A percentile compares a stretch with the other conserved stretches of the same genome.
Conservation (phyloP, 2,113 vertebrate genomes). For the Sinosuthora webbiana region DNA sequence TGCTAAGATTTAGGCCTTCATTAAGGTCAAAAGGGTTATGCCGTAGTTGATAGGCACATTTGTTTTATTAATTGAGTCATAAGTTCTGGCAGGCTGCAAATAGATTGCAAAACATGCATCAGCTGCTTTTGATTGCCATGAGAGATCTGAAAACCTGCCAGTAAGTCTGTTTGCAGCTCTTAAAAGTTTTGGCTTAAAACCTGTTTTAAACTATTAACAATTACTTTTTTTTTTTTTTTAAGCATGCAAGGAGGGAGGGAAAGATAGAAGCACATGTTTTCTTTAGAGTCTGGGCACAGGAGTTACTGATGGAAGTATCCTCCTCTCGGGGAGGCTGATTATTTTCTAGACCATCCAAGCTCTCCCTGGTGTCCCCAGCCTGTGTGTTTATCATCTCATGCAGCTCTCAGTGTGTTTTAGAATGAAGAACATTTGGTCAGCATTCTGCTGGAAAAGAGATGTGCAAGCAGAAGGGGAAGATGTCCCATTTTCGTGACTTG, state of each 20-base stretch:
- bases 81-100: conserved; percentile 66
- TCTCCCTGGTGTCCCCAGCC: background rate
- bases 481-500: background rate
- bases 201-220: conserved; percentile 67
- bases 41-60: conserved; percentile 62
- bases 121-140: conserved; percentile 75
- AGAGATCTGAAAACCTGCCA: conserved; percentile 72
- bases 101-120: conserved; percentile 70
- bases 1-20: conserved; percentile 61
- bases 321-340: background rate
- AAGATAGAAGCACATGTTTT: background rate
- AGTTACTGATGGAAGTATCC: background rate
- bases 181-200: conserved; percentile 70
- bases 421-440: background rate
- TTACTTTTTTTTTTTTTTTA: background rate
- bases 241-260: background rate
- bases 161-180: conserved; percentile 74
- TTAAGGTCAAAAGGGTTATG: conserved; percentile 67
- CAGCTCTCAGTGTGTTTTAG: background rate
- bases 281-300: background rate
- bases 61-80: conserved; percentile 78
- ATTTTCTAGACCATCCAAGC: background rate
- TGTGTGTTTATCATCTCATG: background rate
- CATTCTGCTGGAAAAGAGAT: background rate
- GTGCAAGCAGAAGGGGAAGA: background rate